Evolutionary conservation across 1,140 invertebrate species (phyloP).

Genomic region (Colletes gigas): DNA sequence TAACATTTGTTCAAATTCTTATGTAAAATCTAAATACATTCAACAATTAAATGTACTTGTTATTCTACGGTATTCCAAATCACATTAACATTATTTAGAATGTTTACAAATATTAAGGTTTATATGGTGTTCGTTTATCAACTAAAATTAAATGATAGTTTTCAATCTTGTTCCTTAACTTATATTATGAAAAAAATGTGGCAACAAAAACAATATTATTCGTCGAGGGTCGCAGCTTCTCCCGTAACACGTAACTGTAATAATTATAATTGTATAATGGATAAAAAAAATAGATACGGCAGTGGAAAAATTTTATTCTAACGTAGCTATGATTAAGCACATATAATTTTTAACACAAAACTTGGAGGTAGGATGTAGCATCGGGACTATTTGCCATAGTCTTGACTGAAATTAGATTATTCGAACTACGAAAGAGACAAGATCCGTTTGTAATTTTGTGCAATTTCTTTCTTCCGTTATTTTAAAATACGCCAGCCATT

Average conservation of each 20-base stretch:
- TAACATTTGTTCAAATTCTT: too few relatives aligned
- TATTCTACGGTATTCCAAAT: too few relatives aligned
- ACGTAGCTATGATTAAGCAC: neutral
- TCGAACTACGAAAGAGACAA: neutral
- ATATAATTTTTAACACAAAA: neutral
- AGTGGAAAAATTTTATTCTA: constrained; percentile 39
- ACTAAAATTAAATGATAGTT: neutral
- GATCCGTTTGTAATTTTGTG: constrained; percentile 23
- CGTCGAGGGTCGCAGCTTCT: neutral
- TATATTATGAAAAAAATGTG: neutral
- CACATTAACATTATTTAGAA: too few relatives aligned
- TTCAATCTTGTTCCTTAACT: neutral
- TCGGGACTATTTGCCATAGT: neutral
- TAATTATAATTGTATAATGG: neutral
- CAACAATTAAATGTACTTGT: too few relatives aligned
- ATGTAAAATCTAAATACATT: too few relatives aligned
- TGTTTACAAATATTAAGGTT: too few relatives aligned
- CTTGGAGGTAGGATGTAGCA: neutral
- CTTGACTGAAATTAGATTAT: neutral
- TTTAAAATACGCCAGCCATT: neutral
- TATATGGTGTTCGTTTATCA: too few relatives aligned
- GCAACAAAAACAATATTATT: neutral
- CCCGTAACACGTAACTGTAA: neutral
- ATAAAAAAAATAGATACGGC: constrained; percentile 18
- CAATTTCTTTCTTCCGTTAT: constrained; percentile 17